phyloP scores from a whole-genome alignment of 2,797 vertebrate species.

The Prunella strophiata region DNA sequence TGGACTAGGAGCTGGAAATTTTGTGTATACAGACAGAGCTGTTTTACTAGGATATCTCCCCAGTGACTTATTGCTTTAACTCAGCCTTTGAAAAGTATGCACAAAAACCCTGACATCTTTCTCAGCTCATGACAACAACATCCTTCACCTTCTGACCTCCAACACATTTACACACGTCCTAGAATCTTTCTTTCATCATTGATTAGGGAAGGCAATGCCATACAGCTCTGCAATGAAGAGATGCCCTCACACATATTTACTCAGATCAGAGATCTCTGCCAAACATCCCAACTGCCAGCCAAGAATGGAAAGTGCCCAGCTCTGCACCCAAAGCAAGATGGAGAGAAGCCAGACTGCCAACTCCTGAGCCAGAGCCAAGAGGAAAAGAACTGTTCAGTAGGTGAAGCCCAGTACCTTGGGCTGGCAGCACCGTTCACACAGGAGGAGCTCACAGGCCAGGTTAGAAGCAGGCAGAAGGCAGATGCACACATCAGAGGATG shows the following conservation, averaged over 20 bases:
- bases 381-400: conserved; percentile 35
- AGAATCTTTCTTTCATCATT: conserved; percentile 46
- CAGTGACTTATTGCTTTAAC: conserved; percentile 34
- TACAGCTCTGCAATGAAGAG: conserved; percentile 22
- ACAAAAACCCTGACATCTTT: conserved; percentile 61
- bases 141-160: conserved; percentile 41
- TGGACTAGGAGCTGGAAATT: conserved; percentile 40
- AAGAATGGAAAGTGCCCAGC: conserved; percentile 62
- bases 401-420: not conserved
- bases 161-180: conserved; percentile 50
- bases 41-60: conserved; percentile 33
- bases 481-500: not conserved
- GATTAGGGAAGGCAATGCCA: conserved; percentile 46
- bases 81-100: not conserved
- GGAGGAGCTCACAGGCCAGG: not conserved
- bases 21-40: conserved; percentile 10
- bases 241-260: conserved; percentile 61
- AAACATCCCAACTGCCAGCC: conserved; percentile 45
- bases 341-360: conserved; percentile 45
- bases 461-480: not conserved
- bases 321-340: conserved; percentile 56
- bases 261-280: conserved; percentile 55
- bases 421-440: not conserved
- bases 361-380: conserved; percentile 38
- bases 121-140: conserved; percentile 46